Evolutionary conservation across 2,888 invertebrate species (phyloP).

Genomic region (Geophilus truncorum): DNA sequence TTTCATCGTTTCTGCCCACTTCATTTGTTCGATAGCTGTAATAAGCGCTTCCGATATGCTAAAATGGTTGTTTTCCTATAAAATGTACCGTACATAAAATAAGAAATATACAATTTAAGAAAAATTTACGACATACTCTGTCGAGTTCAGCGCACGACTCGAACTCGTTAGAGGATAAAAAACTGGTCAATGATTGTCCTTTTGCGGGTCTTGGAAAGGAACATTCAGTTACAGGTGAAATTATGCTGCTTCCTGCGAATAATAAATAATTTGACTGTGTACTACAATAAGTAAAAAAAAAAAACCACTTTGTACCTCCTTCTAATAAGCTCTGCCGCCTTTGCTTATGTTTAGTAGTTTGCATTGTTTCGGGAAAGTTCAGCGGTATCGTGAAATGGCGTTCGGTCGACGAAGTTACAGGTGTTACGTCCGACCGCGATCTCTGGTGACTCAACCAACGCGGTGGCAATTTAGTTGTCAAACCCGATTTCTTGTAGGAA

Average conservation of each 20-base stretch:
- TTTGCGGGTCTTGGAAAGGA: constrained; percentile 58
- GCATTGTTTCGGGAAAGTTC: background rate
- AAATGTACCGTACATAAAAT: no score
- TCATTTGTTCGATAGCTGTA: constrained; percentile 65
- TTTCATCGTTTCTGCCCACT: constrained; percentile 52
- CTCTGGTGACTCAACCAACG: background rate
- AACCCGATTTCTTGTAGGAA: background rate
- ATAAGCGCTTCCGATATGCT: constrained; percentile 77
- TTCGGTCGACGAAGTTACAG: background rate
- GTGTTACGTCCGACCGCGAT: constrained; percentile 18
- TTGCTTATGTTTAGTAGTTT: background rate
- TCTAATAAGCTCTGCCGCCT: constrained; percentile 29
- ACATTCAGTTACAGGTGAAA: constrained; percentile 37
- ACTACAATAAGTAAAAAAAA: no score
- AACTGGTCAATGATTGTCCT: constrained; percentile 68
- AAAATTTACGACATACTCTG: constrained; percentile 41
- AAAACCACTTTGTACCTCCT: no score
- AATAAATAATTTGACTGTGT: no score
- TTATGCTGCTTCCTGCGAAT: constrained; percentile 33
- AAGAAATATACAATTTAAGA: background rate
- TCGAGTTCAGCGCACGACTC: constrained; percentile 70
- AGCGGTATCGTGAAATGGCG: background rate
- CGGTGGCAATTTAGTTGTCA: background rate
- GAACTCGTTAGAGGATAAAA: constrained; percentile 66
- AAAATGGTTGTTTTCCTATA: constrained; percentile 77